Percentiles rank a stretch among this genome's conserved stretches.
Conservation (phyloP, 1,140 invertebrate species). For the Cotesia typhae region DNA sequence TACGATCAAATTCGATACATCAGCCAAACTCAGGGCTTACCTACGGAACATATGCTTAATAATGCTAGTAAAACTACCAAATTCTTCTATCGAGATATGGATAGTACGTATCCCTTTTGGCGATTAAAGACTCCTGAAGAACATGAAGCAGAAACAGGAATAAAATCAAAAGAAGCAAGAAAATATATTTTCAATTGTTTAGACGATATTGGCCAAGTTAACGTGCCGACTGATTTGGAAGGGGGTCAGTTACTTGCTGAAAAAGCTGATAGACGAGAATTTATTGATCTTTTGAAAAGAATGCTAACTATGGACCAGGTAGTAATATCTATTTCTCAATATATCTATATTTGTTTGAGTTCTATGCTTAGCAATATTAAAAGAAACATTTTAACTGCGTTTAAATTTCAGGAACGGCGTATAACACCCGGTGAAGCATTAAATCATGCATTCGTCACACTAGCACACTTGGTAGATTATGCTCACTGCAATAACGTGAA, state of each 20-base stretch:
- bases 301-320: constrained; percentile 98
- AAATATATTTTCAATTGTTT: constrained; percentile 99
- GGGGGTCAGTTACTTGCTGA: constrained; percentile 94
- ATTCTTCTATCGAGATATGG: constrained; percentile 97
- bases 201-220: constrained; percentile 98
- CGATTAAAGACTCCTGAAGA: constrained; percentile 97
- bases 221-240: constrained; percentile 96
- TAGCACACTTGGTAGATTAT: constrained; percentile 94
- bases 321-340: constrained; percentile 67
- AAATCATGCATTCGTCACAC: constrained; percentile 93
- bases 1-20: constrained; percentile 98
- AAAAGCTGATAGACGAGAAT: constrained; percentile 94
- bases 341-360: constrained; percentile 1
- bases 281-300: constrained; percentile 95
- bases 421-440: constrained; percentile 95
- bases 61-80: constrained; percentile 98
- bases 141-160: constrained; percentile 96
- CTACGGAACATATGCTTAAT: constrained; percentile 98
- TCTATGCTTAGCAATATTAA: background rate
- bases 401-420: constrained; percentile 76
- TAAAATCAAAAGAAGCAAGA: constrained; percentile 98
- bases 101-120: constrained; percentile 98
- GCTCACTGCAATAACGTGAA: constrained; percentile 96
- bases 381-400: background rate
- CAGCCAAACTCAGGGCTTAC: constrained; percentile 91